Percentiles rank a stretch among this genome's conserved stretches.
These are phyloP conservation scores for Eulacestoma nigropectus DNA, from an alignment of 2,113 vertebrate genomes.

Conservation along the genomic window DNA sequence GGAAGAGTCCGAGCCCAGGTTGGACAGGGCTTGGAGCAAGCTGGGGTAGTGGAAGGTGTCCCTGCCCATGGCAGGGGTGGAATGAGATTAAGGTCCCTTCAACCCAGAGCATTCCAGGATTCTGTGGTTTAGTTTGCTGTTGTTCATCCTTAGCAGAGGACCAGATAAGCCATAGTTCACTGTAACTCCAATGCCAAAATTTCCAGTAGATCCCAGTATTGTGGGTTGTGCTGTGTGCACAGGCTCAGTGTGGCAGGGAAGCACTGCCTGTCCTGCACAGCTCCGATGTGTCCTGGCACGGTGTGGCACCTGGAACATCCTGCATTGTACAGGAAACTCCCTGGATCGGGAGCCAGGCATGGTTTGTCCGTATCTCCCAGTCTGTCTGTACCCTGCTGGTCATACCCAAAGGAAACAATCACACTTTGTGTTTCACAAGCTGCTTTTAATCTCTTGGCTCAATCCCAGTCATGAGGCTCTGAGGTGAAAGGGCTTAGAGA, in stretches of 20 bases:
- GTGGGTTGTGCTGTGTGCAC: background rate
- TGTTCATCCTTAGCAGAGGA: background rate
- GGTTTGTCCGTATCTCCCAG: background rate
- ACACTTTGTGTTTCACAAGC: background rate
- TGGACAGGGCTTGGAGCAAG: accelerated
- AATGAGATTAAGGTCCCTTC: background rate
- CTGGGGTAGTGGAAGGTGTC: too few species aligned
- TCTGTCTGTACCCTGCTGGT: background rate
- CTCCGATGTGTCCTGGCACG: accelerated
- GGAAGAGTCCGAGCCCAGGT: accelerated
- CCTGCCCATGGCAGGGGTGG: background rate
- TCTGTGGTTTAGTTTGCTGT: background rate
- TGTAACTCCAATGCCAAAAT: background rate
- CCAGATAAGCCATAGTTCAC: accelerated
- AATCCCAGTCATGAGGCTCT: background rate
- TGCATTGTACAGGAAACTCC: background rate
- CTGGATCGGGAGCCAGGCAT: accelerated
- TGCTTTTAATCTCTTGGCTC: background rate
- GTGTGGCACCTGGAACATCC: background rate
- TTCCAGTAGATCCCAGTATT: accelerated
- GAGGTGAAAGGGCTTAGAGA: background rate
- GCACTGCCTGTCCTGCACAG: background rate
- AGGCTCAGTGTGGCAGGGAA: background rate
- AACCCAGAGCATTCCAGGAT: background rate
- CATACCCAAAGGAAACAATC: background rate